These are phyloP conservation scores for Bactericera cockerelli DNA, from an alignment of 1,140 invertebrate genomes.

Conservation along the genomic window DNA sequence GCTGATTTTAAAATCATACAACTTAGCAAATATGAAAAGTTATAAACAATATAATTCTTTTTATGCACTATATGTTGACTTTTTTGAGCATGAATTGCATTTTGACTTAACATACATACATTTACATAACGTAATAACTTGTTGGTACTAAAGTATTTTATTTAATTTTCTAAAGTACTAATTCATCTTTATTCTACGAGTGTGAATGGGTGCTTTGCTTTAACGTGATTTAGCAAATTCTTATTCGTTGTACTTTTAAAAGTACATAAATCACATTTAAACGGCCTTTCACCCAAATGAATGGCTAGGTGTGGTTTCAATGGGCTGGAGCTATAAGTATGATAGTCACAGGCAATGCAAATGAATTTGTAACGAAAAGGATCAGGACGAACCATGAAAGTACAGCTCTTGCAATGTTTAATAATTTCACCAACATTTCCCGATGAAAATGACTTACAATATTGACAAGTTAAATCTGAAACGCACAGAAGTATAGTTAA, in stretches of 20 bases:
- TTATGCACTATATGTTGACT: too few species aligned
- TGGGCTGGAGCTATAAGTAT: slow-evolving; percentile 30
- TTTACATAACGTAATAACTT: too few species aligned
- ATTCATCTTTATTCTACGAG: too few species aligned
- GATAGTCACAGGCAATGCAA: slow-evolving; percentile 19
- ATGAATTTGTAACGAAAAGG: not conserved
- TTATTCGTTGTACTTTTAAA: not conserved
- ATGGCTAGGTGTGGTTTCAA: slow-evolving; percentile 14
- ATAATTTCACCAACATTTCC: not conserved
- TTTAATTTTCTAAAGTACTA: too few species aligned
- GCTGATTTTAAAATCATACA: too few species aligned
- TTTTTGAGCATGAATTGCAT: too few species aligned
- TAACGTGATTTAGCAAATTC: not conserved
- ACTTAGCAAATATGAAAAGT: too few species aligned
- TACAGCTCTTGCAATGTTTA: not conserved
- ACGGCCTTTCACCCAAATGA: slow-evolving; percentile 18
- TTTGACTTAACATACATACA: too few species aligned
- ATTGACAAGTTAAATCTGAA: not conserved
- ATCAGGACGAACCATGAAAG: not conserved
- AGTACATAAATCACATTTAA: slow-evolving; percentile 16
- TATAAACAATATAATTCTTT: too few species aligned
- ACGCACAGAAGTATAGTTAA: not conserved
- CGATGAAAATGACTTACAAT: not conserved
- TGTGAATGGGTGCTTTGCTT: too few species aligned
- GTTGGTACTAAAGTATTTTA: too few species aligned